These are phyloP conservation scores for Talpa occidentalis DNA, from an alignment of 2,113 vertebrate genomes.

Conservation along the genomic window DNA sequence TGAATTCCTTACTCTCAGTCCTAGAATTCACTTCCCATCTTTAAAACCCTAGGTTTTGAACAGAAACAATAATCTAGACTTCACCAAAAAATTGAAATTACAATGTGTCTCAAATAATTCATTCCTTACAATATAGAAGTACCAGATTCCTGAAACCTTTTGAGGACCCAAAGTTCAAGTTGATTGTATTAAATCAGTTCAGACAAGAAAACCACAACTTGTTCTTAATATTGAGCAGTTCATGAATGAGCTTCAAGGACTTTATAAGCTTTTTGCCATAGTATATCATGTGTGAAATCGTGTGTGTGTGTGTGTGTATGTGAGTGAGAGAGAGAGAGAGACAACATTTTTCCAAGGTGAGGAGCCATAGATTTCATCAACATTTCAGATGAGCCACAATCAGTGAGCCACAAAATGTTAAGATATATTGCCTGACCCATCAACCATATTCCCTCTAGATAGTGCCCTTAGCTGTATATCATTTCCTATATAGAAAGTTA, in stretches of 20 bases:
- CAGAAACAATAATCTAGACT: not conserved
- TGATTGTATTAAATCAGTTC: not conserved
- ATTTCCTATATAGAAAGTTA: not conserved
- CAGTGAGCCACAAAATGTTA: conserved; percentile 3
- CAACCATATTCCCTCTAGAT: not conserved
- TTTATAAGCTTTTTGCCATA: not conserved
- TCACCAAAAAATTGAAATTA: conserved; percentile 9
- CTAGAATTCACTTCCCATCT: not conserved
- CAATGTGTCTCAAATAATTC: not conserved
- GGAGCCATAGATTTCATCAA: not conserved
- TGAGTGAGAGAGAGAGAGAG: not conserved
- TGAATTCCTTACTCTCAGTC: not conserved
- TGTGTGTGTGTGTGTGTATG: not conserved
- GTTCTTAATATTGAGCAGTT: not conserved
- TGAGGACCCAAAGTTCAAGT: not conserved
- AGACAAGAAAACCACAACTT: not conserved
- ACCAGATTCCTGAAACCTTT: not conserved
- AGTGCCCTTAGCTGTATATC: not conserved
- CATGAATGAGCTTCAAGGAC: not conserved
- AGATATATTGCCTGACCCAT: not conserved
- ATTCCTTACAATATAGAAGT: not conserved
- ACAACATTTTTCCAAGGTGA: not conserved
- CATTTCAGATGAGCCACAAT: conserved; percentile 28
- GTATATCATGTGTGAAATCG: not conserved
- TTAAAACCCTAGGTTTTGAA: conserved; percentile 1